Evolutionary conservation across 2,113 vertebrate genomes (phyloP).

Genomic region (Chrysochloris asiatica): DNA sequence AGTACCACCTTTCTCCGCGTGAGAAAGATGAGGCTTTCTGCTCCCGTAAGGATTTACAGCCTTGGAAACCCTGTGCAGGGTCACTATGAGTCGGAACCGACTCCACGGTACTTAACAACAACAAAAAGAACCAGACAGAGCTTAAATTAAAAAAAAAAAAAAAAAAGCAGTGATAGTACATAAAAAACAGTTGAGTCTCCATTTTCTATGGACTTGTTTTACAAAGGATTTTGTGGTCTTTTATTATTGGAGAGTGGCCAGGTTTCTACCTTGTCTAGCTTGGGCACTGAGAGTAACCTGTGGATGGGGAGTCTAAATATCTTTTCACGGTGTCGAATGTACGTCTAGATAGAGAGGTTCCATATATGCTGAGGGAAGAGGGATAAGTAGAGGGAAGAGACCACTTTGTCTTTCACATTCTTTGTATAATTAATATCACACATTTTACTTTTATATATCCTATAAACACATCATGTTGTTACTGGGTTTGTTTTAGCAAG

Average conservation of each 20-base stretch:
- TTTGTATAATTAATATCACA: conserved; percentile 9
- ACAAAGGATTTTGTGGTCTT: neutral
- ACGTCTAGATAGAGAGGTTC: neutral
- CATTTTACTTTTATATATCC: neutral
- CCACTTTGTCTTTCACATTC: conserved; percentile 17
- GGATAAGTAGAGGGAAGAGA: neutral
- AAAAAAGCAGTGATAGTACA: neutral
- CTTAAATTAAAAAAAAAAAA: neutral
- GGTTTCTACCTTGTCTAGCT: neutral
- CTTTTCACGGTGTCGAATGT: neutral
- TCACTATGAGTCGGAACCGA: too few relatives aligned
- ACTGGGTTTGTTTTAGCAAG: conserved; percentile 1
- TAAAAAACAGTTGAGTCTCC: neutral
- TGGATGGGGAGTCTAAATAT: neutral
- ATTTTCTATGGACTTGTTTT: neutral
- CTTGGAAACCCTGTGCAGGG: too few relatives aligned
- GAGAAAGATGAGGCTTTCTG: too few relatives aligned
- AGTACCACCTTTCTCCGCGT: too few relatives aligned
- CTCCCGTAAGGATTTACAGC: too few relatives aligned
- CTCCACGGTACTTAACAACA: too few relatives aligned
- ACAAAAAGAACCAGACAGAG: neutral
- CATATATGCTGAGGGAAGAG: too few relatives aligned
- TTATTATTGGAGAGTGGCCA: neutral
- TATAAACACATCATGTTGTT: neutral
- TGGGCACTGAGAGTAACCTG: neutral